Evolutionary conservation across 2,888 invertebrate genomes (phyloP), one percentile per base, ranked within the genome.

Genomic region (Drosophila percnosoma): DNA sequence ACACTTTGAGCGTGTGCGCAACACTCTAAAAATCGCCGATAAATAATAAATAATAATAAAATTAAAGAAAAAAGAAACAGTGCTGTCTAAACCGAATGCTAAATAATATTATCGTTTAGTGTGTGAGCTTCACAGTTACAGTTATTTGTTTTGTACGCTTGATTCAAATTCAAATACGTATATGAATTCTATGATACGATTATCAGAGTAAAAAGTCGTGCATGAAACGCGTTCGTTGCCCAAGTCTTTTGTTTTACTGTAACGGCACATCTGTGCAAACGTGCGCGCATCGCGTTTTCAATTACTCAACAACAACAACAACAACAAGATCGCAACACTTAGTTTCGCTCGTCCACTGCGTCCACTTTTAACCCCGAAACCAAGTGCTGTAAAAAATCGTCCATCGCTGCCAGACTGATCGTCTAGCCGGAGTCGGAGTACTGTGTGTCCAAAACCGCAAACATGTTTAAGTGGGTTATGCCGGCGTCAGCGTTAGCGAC

Each of bases 381-480:
- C 33, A 62, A 73, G 61, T 60, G 62, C 31, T 45, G 57, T 31
- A 42, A 57, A 49, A 60, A 42, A 59, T 55, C 55, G 27, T 55
- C 66, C 60, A 68, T 67, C 48, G 51, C 48, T 70, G 75, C 78
- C 72, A 81, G 87, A 83, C 83, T 64, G 54, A 63, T 29, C 42
- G 81, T 79, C 81, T 79, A 73, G 77, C 73, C 80, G 63, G 36
- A 72, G 68, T 62, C 68, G 70, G 68, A 52, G 78, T 76, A 83
- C 69, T 57, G 79, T 63, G 75, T 63, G 79, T 61, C 66, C 69
- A 68, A 42, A 34, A 67, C 48, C 75, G 80, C 76, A 83, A 89
- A 80, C 86, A 89, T 89, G 89, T 82, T 86, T 83, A 89, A 90
- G 89, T 89, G 89, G 89, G 88, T 89, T 86, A 90, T 86, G 82